phyloP scores from a whole-genome alignment of 2,888 invertebrate species.

The Alentia gelatinosa region DNA sequence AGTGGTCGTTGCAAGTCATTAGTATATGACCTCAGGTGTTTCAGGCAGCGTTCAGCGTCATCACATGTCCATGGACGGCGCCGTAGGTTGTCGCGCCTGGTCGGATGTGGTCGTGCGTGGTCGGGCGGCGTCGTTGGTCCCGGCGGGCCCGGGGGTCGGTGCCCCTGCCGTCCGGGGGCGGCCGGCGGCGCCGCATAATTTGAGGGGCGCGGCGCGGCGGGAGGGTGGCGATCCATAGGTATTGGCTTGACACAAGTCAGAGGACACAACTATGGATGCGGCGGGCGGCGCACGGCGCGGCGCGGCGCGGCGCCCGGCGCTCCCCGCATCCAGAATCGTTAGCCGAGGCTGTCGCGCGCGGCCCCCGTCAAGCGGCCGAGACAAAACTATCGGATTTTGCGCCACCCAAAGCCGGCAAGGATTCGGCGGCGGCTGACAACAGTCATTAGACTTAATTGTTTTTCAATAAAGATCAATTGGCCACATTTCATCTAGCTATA shows the following conservation, averaged over 20 bases:
- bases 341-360: conserved; percentile 18
- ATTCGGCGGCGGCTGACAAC: conserved; percentile 19
- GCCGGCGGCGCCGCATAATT: conserved; percentile 19
- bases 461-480: conserved; percentile 61
- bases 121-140: background rate
- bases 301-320: conserved; percentile 4
- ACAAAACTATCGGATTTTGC: conserved; percentile 51
- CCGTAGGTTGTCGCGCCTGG: background rate
- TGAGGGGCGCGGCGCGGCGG: background rate
- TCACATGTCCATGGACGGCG: background rate
- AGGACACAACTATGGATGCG: conserved; percentile 38
- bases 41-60: background rate
- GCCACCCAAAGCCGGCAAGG: conserved; percentile 32
- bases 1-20: no score
- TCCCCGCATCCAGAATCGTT: conserved; percentile 46
- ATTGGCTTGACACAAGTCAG: conserved; percentile 26
- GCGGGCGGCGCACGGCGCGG: background rate
- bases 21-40: no score
- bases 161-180: background rate
- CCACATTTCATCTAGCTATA: conserved; percentile 55
- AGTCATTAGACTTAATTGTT: conserved; percentile 62
- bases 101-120: background rate
- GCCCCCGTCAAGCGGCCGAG: conserved; percentile 34
- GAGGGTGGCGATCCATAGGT: conserved; percentile 28
- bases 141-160: background rate